Evolutionary conservation across 2,113 vertebrate species (phyloP).

Genomic region (Acanthisitta chloris): DNA sequence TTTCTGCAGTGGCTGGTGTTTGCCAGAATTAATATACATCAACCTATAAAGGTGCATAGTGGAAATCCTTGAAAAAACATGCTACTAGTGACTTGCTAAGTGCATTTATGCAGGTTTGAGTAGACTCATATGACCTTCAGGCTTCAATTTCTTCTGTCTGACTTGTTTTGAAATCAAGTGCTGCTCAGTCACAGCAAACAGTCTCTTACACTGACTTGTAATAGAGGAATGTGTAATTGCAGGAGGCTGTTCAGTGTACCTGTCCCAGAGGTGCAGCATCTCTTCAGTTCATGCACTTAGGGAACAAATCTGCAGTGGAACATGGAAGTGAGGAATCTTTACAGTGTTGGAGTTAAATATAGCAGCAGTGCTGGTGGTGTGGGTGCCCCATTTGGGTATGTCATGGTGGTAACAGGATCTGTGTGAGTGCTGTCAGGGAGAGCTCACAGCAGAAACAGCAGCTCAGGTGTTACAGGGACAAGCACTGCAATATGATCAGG

Average conservation of each 20-base stretch:
- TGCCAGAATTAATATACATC: background rate
- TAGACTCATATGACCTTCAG: background rate
- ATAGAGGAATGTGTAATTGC: background rate
- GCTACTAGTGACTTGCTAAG: background rate
- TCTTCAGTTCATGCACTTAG: background rate
- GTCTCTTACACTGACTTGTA: background rate
- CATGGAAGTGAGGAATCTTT: background rate
- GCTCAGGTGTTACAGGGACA: background rate
- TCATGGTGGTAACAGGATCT: background rate
- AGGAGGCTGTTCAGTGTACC: background rate
- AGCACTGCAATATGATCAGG: accelerated
- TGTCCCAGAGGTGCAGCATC: background rate
- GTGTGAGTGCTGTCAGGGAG: background rate
- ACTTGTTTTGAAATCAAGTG: background rate
- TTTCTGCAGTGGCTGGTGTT: background rate
- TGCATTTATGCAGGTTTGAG: background rate
- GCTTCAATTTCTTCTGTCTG: background rate
- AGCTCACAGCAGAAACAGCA: accelerated
- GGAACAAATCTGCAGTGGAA: background rate
- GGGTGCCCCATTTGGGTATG: background rate
- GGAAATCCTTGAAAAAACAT: background rate
- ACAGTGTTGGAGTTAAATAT: background rate
- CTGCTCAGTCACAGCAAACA: background rate
- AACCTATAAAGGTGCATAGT: background rate
- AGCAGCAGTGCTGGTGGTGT: background rate